Percentiles rank a stretch among this genome's conserved stretches.
phyloP scores from a whole-genome alignment of 2,113 vertebrate genomes.

The Stegostoma tigrinum region DNA sequence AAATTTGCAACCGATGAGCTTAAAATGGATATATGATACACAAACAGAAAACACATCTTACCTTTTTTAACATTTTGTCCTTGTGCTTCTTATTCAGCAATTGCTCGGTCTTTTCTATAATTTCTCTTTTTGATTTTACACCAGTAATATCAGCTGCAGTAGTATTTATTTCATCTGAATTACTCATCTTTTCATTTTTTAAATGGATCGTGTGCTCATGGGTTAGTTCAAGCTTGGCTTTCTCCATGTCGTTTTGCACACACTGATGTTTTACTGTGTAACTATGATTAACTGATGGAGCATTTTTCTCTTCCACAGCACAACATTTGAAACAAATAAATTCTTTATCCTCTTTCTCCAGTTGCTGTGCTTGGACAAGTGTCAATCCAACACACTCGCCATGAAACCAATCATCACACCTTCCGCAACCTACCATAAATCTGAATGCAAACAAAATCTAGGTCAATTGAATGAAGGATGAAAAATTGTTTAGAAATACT shows the following conservation, averaged over 20 bases:
- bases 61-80: conserved; percentile 77
- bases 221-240: conserved; percentile 52
- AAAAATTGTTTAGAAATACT: neutral
- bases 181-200: conserved; percentile 62
- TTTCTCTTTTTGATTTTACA: conserved; percentile 26
- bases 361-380: conserved; percentile 82
- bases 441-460: conserved; percentile 51
- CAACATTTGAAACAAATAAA: conserved; percentile 93
- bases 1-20: neutral
- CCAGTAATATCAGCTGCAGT: conserved; percentile 47
- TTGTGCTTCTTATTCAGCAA: conserved; percentile 59
- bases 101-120: conserved; percentile 51
- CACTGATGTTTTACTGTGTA: conserved; percentile 28
- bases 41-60: conserved; percentile 47
- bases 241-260: conserved; percentile 48
- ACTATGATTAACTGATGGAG: conserved; percentile 52
- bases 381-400: conserved; percentile 93
- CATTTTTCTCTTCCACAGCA: conserved; percentile 77
- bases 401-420: conserved; percentile 97
- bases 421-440: conserved; percentile 96
- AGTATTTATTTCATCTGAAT: conserved; percentile 33
- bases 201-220: conserved; percentile 59
- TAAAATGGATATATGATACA: neutral
- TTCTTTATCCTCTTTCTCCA: conserved; percentile 94
- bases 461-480: neutral